A percentile compares a stretch with the other conserved stretches of the same genome.
Evolutionary conservation across 1,140 invertebrate genomes (phyloP).

Genomic region (Aricia agestis): DNA sequence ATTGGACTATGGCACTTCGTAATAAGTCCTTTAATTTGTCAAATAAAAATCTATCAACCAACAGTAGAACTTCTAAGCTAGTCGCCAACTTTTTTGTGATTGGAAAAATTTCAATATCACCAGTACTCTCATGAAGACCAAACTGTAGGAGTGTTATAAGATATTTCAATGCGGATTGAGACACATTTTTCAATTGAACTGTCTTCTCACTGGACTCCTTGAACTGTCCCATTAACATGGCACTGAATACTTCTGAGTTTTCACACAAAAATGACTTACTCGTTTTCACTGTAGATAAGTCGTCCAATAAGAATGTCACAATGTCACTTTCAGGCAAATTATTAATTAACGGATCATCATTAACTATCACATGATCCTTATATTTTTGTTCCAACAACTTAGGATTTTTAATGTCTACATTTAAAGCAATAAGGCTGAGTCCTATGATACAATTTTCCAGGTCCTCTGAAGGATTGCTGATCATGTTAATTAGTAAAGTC

Average conservation of each 20-base stretch:
- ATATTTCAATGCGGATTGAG: conserved; percentile 76
- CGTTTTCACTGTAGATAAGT: conserved; percentile 77
- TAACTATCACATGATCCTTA: conserved; percentile 52
- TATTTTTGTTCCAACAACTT: conserved; percentile 62
- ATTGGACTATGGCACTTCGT: conserved; percentile 74
- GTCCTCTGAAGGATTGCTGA: conserved; percentile 57
- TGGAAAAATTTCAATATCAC: conserved; percentile 58
- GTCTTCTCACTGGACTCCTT: conserved; percentile 79
- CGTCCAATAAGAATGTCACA: conserved; percentile 80
- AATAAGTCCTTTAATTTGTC: conserved; percentile 76
- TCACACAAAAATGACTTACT: conserved; percentile 79
- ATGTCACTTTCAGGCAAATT: conserved; percentile 57
- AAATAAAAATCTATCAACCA: conserved; percentile 81
- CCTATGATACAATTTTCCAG: conserved; percentile 65
- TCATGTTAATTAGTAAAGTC: conserved; percentile 53
- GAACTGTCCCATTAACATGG: conserved; percentile 81
- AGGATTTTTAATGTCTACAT: conserved; percentile 72
- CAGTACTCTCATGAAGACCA: conserved; percentile 64
- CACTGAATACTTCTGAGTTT: conserved; percentile 80
- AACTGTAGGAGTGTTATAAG: conserved; percentile 74
- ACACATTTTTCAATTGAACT: conserved; percentile 77
- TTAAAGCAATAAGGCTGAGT: conserved; percentile 60
- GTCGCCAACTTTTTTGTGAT: conserved; percentile 73
- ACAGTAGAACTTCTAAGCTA: conserved; percentile 79
- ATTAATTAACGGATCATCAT: conserved; percentile 60